A percentile compares a stretch with the other conserved stretches of the same genome.
Conservation (phyloP, 2,113 vertebrate genomes). For the Campylorhamphus procurvoides region DNA sequence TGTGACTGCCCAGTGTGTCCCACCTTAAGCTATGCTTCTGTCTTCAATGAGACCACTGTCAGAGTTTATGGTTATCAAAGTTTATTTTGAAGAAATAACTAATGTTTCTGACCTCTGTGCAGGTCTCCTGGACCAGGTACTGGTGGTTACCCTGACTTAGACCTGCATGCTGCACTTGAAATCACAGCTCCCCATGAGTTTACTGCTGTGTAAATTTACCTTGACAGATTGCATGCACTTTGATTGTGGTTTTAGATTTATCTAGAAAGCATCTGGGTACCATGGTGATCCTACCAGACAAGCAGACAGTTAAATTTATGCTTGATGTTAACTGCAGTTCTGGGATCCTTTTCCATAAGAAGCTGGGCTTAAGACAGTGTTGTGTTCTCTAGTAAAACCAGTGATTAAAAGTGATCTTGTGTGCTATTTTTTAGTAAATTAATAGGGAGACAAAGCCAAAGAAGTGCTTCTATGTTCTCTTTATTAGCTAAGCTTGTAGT, state of each 20-base stretch:
- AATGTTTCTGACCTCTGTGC: neutral
- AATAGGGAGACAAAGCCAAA: neutral
- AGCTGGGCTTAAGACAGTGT: neutral
- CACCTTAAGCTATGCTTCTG: neutral
- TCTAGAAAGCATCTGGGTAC: slow-evolving; percentile 16
- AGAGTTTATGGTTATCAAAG: neutral
- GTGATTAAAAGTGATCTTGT: neutral
- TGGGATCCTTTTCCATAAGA: neutral
- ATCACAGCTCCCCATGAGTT: neutral
- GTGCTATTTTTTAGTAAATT: neutral
- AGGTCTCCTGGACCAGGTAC: neutral
- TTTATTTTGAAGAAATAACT: neutral
- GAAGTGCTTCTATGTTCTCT: neutral
- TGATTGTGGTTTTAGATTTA: neutral
- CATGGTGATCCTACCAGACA: neutral
- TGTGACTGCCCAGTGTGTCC: neutral
- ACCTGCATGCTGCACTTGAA: neutral
- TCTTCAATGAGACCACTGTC: neutral
- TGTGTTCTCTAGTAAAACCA: neutral
- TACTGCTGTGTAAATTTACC: neutral
- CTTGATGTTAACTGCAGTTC: neutral
- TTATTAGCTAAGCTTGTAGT: neutral
- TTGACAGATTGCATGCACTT: neutral
- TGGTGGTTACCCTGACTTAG: neutral
- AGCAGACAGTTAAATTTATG: neutral